Base-by-base conservation (phyloP, 2,797 vertebrate species). In the Leucoraja ocellata region DNA sequence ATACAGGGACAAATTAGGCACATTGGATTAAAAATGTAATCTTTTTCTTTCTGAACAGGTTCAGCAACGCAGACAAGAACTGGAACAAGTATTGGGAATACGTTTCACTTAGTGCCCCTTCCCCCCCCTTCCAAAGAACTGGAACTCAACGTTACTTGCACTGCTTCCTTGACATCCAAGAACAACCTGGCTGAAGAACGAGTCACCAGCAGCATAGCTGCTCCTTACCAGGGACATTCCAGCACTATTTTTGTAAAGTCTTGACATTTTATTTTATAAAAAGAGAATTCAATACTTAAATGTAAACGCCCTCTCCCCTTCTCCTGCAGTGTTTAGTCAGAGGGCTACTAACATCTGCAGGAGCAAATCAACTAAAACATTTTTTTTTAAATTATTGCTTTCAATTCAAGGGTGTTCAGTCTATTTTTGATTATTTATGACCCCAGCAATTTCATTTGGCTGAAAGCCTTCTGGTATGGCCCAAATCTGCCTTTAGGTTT, bases 31-130 rank as follows among this genome's bases (percentile, higher is more conserved):
- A 88, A 21, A 88, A 68, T 18, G 32, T 68, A 32, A 88, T 32
- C 28, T 21, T 32, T 1, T 3, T 65, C 28, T 23, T 65, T 61
- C 25, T 14, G 11, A 95, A n/a, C 95, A 99, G 99, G 97, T 99
- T 94, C 99, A 99, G 96, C 99, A 99, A 96, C 97, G 98, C 94
- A 97, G 98, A 94, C 98, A 99, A 94, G 99, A 99, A 96, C 95
- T 99, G 97, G 99, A 99, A 96, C 98, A 99, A 96, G 99, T 99
- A 94, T 96, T 99, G 93, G 99, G 99, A 61, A 98, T 99, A 95
- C 97, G 99, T 94, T 98, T 99, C 94, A 98, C 98, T 94, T 99
- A 97, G 39, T 74, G 71, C 36, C 90, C 32, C 32, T 32, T 32
- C 71, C 76, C 76, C 90, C 28, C 32, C 71, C 71, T 92, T 92